Conservation (phyloP, 2,797 vertebrate genomes). For the Champsocephalus gunnari region DNA sequence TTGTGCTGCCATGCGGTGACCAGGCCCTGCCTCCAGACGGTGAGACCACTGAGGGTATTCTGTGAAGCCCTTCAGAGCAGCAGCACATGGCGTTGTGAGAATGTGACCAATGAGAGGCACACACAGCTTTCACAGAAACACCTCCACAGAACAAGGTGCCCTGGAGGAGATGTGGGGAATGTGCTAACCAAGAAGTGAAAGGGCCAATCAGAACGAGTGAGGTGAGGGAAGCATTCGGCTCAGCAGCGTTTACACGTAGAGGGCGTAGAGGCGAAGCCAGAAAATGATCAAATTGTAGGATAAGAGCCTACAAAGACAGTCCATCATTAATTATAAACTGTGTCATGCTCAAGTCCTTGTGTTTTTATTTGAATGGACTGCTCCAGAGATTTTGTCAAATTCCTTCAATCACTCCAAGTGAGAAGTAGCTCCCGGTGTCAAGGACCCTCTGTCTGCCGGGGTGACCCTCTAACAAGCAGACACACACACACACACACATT, state of each 20-base stretch:
- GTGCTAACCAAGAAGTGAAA: not conserved
- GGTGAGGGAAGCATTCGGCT: constrained; percentile 18
- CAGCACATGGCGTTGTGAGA: not conserved
- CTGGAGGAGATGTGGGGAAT: not conserved
- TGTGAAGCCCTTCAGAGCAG: not conserved
- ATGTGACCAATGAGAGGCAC: not conserved
- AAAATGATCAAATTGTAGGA: constrained; percentile 1
- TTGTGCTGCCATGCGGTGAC: too few species aligned
- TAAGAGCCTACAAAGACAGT: not conserved
- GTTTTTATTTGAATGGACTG: not conserved
- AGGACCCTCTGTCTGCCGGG: not conserved
- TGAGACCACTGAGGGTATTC: not conserved
- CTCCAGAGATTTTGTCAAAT: not conserved
- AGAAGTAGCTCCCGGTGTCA: not conserved
- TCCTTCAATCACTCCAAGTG: not conserved
- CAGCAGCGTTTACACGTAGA: constrained; percentile 17
- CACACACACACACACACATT: constrained; percentile 7
- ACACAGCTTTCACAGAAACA: constrained; percentile 1
- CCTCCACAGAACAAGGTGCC: not conserved
- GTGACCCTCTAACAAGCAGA: constrained; percentile 26
- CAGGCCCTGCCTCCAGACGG: too few species aligned
- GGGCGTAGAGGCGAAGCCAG: constrained; percentile 19
- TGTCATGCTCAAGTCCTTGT: not conserved
- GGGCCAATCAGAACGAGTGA: constrained; percentile 19
- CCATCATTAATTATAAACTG: not conserved